Percentiles rank a stretch among this genome's conserved stretches.
Conservation (phyloP, 1,140 invertebrate genomes). For the Drepana arcuata region DNA sequence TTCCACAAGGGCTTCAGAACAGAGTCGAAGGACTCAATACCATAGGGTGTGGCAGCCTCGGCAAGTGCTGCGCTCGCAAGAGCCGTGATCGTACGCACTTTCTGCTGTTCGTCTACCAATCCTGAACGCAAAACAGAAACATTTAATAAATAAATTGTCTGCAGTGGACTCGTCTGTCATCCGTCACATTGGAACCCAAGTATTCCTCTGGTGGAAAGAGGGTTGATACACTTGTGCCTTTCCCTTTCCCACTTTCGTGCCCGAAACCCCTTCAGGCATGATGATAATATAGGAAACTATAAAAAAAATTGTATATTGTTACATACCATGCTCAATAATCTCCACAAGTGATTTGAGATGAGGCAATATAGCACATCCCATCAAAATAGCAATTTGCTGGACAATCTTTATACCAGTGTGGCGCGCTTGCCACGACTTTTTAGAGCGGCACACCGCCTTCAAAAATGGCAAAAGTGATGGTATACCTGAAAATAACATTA, state of each 20-base stretch:
- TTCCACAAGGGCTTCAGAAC: conserved; percentile 99
- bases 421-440: conserved; percentile 99
- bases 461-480: conserved; percentile 98
- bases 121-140: conserved; percentile 53
- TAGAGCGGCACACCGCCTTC: conserved; percentile 99
- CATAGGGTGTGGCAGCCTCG: conserved; percentile 98
- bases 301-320: too few relatives aligned
- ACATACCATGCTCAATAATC: conserved; percentile 97
- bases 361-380: conserved; percentile 99
- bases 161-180: too few relatives aligned
- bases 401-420: conserved; percentile 99
- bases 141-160: too few relatives aligned
- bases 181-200: too few relatives aligned
- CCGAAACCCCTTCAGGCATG: too few relatives aligned
- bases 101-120: conserved; percentile 89
- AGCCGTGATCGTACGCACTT: conserved; percentile 97
- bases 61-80: conserved; percentile 97
- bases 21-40: conserved; percentile 99
- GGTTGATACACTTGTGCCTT: too few relatives aligned
- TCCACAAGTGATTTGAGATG: conserved; percentile 98
- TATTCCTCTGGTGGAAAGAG: too few relatives aligned
- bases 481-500: conserved; percentile 76
- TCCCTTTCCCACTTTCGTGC: too few relatives aligned
- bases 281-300: too few relatives aligned
- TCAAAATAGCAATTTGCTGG: conserved; percentile 99